Evolutionary conservation across 2,797 vertebrate species (phyloP), one percentile per base, ranked within the genome.

Genomic region (Amblyraja radiata): DNA sequence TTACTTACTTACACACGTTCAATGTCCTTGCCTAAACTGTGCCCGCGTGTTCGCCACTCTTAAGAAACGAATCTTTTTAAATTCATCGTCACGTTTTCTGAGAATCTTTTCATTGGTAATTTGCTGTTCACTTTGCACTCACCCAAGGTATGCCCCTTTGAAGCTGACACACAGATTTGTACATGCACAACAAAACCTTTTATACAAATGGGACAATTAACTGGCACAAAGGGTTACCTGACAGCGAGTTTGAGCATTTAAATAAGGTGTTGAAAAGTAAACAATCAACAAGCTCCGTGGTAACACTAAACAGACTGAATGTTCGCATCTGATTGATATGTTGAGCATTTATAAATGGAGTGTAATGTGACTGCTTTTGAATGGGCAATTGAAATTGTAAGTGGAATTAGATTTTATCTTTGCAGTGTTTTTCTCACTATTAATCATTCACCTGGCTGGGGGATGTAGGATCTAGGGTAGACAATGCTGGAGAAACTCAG

Each of bases 221-320:
- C 68, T n/a, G 54, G 39, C 32, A 92, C 90, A 54, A 46, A 92
- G 71, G n/a, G 14, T 25, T 88, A 21, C 65, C 61, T 36, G 65
- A 88, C 71, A 88, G 36, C 28, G 14, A 54, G 11, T 76, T 36
- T 92, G 9, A 92, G 90, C 73, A 74, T 76, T 74, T 71, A 76
- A 92, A 76, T 74, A 74, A 74, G 73, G 36, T 92, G 71, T 54
- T 91, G 90, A 58, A 58, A 28, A 74, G 14, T 76, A 92, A 92
- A 92, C 90, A 92, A 58, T 58, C 71, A 92, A n/a, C 71, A 76
- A 58, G 39, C 14, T 21, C 90, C 90, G 16, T 74, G 39, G 90
- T n/a, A 76, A 92, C 90, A 92, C 28, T 9, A 91, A 68, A 39
- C 2, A 11, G 65, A 74, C 21, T 58, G 23, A 83, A 54, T 76